Base-by-base conservation (phyloP, 2,797 vertebrate genomes). In the Novumbra hubbsi region DNA sequence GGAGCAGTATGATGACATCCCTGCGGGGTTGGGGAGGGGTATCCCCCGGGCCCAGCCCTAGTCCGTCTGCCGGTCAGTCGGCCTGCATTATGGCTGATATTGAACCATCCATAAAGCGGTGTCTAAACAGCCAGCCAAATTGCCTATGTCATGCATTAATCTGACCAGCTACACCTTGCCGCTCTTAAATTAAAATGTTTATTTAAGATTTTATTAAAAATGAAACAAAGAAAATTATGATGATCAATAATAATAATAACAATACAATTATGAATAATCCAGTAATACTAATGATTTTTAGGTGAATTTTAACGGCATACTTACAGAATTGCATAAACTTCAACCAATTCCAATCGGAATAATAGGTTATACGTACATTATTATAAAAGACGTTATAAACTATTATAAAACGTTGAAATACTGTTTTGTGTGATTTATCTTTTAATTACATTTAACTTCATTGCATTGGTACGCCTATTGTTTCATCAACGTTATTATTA, bases 91-190 rank as follows among this genome's bases (percentile, higher is more conserved):
- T 91, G 88, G 90, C 89, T 93, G 91, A 95, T 96, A 96, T 95
- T 95, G 96, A 96, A 95, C 96, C 92, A 97, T 98, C 96, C 96
- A 97, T 97, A 97, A 97, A 97, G 96, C 95, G 95, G 95, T 97
- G 96, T 97, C 95, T 96, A 95, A 96, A 96, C 96, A 97, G 96
- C 97, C 97, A 97, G 96, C 97, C 92, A 94, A 45, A 96, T 96
- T 94, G 94, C 87, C 93, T 94, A 94, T 94, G 94, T 95, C 94
- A 94, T 95, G 94, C 94, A 92, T 92, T 94, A 95, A 95, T 95
- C 95, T 91, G 89, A 93, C 93, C 93, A 94, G 88, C 85, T 60
- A 14, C 24, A 60, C 55, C 21, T 3, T 24, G 87, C 87, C 88
- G 83, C 78, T 80, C 74, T 89, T 83, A 92, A 93, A 94, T 86